These are phyloP conservation scores for Hypomecis punctinalis DNA, from an alignment of 2,888 invertebrate genomes.

Conservation along the genomic window DNA sequence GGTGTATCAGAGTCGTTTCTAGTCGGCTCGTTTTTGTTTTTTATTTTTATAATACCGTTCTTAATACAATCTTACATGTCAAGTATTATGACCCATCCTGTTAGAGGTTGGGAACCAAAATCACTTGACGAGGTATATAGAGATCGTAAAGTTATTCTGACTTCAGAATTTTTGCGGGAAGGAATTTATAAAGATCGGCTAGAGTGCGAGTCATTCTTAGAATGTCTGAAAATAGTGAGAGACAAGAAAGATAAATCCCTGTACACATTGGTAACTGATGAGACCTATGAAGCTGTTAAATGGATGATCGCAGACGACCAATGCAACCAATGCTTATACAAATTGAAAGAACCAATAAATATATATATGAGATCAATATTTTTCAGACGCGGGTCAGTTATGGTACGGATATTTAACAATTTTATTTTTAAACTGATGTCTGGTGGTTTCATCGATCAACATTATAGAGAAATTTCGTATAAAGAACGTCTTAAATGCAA, in stretches of 20 bases:
- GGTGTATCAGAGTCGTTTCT: slow-evolving; percentile 47
- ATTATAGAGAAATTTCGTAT: slow-evolving; percentile 30
- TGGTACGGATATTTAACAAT: slow-evolving; percentile 34
- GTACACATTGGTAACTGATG: slow-evolving; percentile 46
- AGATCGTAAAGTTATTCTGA: slow-evolving; percentile 32
- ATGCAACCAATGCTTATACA: slow-evolving; percentile 44
- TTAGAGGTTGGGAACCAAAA: slow-evolving; percentile 46
- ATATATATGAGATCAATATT: slow-evolving; percentile 45
- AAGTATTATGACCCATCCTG: slow-evolving; percentile 49
- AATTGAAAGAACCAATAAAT: slow-evolving; percentile 41
- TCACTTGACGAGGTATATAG: slow-evolving; percentile 36
- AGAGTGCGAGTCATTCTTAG: slow-evolving; percentile 42
- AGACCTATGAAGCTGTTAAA: slow-evolving; percentile 37
- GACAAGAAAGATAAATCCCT: slow-evolving; percentile 29
- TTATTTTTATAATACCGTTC: slow-evolving; percentile 51
- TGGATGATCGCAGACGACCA: slow-evolving; percentile 45
- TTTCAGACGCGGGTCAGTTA: slow-evolving; percentile 55
- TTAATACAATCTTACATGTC: slow-evolving; percentile 50
- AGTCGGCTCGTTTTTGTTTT: slow-evolving; percentile 46
- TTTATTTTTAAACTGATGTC: slow-evolving; percentile 33
- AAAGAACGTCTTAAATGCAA: slow-evolving; percentile 46
- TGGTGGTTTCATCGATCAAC: slow-evolving; percentile 45
- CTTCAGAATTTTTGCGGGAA: slow-evolving; percentile 18
- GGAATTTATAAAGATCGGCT: background rate
- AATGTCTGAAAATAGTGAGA: slow-evolving; percentile 48